Percentiles rank a stretch among this genome's conserved stretches.
Conservation (phyloP, 2,888 invertebrate genomes). For the Netelia melanura region DNA sequence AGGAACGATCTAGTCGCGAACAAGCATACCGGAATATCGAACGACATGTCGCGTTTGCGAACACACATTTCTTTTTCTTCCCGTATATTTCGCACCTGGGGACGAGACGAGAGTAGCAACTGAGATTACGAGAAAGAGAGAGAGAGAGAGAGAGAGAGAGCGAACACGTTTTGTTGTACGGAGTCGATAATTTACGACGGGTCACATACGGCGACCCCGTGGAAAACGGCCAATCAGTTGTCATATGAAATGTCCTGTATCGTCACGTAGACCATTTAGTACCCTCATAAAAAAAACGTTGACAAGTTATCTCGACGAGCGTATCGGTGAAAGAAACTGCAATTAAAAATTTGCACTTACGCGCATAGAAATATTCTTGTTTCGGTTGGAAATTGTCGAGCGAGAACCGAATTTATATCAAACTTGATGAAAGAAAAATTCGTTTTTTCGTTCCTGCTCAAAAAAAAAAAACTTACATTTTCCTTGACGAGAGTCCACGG, state of each 20-base stretch:
- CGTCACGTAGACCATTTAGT: neutral
- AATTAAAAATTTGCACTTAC: neutral
- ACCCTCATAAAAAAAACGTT: constrained; percentile 1
- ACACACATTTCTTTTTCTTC: constrained; percentile 31
- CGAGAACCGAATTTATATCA: too few relatives aligned
- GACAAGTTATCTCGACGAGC: neutral
- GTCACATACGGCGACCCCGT: constrained; percentile 18
- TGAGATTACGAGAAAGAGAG: constrained; percentile 37
- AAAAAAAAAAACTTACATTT: constrained; percentile 66
- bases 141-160: constrained; percentile 9
- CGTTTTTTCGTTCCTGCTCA: neutral
- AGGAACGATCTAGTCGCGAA: neutral
- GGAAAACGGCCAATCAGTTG: constrained; percentile 38
- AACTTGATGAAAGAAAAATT: neutral
- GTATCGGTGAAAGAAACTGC: constrained; percentile 5
- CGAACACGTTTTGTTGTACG: constrained; percentile 14
- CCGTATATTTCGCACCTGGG: constrained; percentile 21
- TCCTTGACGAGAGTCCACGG: constrained; percentile 67
- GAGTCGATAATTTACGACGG: constrained; percentile 45
- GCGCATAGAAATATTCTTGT: too few relatives aligned
- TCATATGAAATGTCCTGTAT: constrained; percentile 14
- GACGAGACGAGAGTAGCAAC: constrained; percentile 35
- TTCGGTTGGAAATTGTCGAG: too few relatives aligned
- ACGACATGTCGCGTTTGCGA: constrained; percentile 45
- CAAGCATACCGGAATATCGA: constrained; percentile 35